Conservation (phyloP, 2,888 invertebrate species). For the Synanthedon tipuliformis region DNA sequence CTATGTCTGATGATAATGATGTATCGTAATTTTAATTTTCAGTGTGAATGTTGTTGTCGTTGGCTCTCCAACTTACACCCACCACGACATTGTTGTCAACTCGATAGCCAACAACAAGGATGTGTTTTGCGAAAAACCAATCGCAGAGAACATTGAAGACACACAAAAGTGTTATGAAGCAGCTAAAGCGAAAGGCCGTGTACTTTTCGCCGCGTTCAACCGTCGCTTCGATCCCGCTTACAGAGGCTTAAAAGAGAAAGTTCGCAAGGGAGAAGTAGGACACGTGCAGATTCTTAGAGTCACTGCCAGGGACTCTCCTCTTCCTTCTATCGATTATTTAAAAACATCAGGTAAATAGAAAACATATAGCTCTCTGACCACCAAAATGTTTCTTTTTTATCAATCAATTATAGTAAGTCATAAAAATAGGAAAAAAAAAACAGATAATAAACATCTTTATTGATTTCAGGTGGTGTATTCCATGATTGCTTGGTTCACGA, state of each 20-base stretch:
- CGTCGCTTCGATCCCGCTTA: slow-evolving; percentile 76
- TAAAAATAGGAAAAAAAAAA: too few species aligned
- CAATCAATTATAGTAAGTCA: too few species aligned
- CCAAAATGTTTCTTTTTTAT: too few species aligned
- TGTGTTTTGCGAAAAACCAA: slow-evolving; percentile 78
- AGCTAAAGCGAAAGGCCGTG: slow-evolving; percentile 64
- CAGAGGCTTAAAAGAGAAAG: slow-evolving; percentile 51
- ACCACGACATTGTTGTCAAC: slow-evolving; percentile 65
- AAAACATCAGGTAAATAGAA: slow-evolving; percentile 60
- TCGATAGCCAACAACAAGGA: slow-evolving; percentile 69
- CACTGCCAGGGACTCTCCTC: slow-evolving; percentile 74
- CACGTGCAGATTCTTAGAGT: slow-evolving; percentile 74
- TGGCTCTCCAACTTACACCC: slow-evolving; percentile 71
- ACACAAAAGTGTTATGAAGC: slow-evolving; percentile 70
- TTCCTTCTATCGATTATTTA: slow-evolving; percentile 73
- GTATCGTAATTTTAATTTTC: slow-evolving; percentile 3
- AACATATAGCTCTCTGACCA: too few species aligned
- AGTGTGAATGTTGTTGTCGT: slow-evolving; percentile 67
- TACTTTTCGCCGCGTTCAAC: slow-evolving; percentile 75
- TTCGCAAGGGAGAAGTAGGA: slow-evolving; percentile 71
- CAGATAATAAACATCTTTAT: neutral
- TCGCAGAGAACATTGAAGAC: slow-evolving; percentile 66
- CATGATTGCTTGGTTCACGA: slow-evolving; percentile 77
- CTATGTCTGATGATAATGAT: neutral
- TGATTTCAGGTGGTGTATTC: slow-evolving; percentile 72